Conservation (phyloP, 2,797 vertebrate genomes). For the Cryptoblepharus egeriae region DNA sequence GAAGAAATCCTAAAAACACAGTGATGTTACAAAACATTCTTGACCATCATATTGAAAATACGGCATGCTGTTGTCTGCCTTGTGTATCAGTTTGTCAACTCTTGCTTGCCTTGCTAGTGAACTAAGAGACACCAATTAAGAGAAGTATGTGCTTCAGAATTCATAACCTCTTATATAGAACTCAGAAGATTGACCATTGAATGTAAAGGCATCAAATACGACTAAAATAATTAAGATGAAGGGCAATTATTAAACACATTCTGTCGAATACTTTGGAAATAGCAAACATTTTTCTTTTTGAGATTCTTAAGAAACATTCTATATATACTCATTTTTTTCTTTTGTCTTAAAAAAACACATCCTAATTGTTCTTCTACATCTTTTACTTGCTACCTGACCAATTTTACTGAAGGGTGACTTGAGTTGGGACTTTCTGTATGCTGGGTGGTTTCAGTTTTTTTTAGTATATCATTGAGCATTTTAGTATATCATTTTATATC, state of each 20-base stretch:
- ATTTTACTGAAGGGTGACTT: neutral
- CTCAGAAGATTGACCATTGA: rapidly evolving
- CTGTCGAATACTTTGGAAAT: conserved; percentile 30
- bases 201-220: neutral
- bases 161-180: neutral
- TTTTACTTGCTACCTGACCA: conserved; percentile 35
- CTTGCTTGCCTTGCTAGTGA: conserved; percentile 48
- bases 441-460: conserved; percentile 33
- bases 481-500: no score
- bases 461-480: neutral
- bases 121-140: conserved; percentile 44
- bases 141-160: conserved; percentile 21
- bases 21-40: conserved; percentile 44
- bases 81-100: conserved; percentile 46
- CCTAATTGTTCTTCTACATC: conserved; percentile 8
- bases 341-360: conserved; percentile 16
- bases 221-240: conserved; percentile 9
- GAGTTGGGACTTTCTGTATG: conserved; percentile 20
- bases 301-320: conserved; percentile 26
- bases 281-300: neutral
- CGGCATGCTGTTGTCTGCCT: conserved; percentile 56
- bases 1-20: neutral
- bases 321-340: conserved; percentile 8
- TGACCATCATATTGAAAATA: conserved; percentile 42
- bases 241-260: conserved; percentile 24